Percentiles rank a stretch among this genome's conserved stretches.
Evolutionary conservation across 2,888 invertebrate genomes (phyloP).

Genomic region (Epinotia ramella): DNA sequence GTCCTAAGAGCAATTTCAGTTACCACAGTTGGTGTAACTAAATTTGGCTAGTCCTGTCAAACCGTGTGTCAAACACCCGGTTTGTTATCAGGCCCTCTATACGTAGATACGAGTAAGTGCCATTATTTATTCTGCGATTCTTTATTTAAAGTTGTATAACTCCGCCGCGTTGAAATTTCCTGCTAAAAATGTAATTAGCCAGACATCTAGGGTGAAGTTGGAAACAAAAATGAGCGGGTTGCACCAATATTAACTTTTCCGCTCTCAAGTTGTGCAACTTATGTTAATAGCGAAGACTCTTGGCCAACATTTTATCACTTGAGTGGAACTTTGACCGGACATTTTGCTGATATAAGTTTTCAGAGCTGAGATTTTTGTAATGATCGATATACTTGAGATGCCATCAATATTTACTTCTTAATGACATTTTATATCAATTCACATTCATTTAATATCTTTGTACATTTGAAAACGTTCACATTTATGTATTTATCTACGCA

Average conservation of each 20-base stretch:
- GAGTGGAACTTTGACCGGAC: slow-evolving; percentile 5
- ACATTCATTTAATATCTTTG: no score
- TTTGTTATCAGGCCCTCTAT: no score
- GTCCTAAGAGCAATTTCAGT: no score
- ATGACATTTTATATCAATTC: no score
- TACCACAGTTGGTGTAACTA: no score
- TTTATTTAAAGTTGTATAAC: background rate
- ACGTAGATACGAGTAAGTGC: no score
- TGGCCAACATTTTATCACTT: slow-evolving; percentile 14
- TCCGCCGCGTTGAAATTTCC: background rate
- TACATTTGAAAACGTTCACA: no score
- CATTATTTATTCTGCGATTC: no score
- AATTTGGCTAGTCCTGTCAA: no score
- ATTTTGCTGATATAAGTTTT: slow-evolving; percentile 14
- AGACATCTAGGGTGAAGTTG: slow-evolving; percentile 15
- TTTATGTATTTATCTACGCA: no score
- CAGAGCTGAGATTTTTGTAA: background rate
- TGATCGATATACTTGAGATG: background rate
- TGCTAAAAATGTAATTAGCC: slow-evolving; percentile 9
- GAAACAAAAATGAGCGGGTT: slow-evolving; percentile 12
- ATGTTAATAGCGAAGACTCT: background rate
- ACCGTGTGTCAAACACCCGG: no score
- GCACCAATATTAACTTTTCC: slow-evolving; percentile 22
- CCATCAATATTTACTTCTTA: no score
- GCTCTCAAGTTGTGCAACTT: slow-evolving; percentile 9